Evolutionary conservation across 2,113 vertebrate species (phyloP), one percentile per base, ranked within the genome.

Genomic region (Rhombomys opimus): DNA sequence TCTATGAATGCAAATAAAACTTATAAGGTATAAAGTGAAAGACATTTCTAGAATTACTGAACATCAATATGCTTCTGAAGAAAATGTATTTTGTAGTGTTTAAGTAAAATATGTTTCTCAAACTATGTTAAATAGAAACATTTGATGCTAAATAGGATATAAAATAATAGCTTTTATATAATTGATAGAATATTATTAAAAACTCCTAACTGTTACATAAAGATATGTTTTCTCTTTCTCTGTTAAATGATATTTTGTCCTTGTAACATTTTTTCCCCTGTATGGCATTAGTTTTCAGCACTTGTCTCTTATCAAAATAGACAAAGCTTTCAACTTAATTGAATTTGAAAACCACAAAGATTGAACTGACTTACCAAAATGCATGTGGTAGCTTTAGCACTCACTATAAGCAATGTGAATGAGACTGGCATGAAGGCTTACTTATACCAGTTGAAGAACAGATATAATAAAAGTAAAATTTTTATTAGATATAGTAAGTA

Each of bases 261-360:
- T 97, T 95, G 94, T 87, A 94, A 95, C 90, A 93, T 95, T 96
- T 98, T 98, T 97, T 82, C 46, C 97, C 78, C 75, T 75, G 4
- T 25, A 72, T 96, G 90, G 72, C 92, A 97, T 95, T 96, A 91
- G 61, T 87, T 97, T 97, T 96, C 92, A 94, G 84, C 84, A 92
- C 87, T 96, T 96, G 95, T 95, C n/a, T 90, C 90, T 97, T 97
- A 97, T 97, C 93, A 97, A 96, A 92, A 30, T 65, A 97, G 90
- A 98, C 86, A 98, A 97, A 95, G 84, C 96, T 97, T 97, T 97
- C 96, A 95, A 89, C 52, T 93, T 96, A 97, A 97, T 93, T 96
- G 96, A 97, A 96, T 97, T 95, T 95, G 80, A 91, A 96, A 97
- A 93, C 87, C 41, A 98, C 81, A 84, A 80, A 93, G 91, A 97